Evolutionary conservation across 2,797 vertebrate species (phyloP), one percentile per base, ranked within the genome.

Genomic region (Pterois miles): DNA sequence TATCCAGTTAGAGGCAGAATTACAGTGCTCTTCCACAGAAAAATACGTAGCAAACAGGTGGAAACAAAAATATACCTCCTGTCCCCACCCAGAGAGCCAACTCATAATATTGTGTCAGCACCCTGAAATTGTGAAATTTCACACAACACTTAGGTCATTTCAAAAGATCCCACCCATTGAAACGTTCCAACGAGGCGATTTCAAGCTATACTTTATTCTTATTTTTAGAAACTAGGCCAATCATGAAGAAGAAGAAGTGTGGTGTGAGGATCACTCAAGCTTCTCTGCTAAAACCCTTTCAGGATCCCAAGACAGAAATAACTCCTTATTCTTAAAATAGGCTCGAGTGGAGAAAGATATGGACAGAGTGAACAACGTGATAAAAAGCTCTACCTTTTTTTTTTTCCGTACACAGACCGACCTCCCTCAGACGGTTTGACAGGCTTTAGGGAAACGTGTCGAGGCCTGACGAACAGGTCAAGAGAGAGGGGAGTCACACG

Each of bases 31-130:
- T 50, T 72, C 71, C 84, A 73, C 53, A 74, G 71, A 8, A 48
- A 81, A 89, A 80, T 63, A 58, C 50, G 52, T 58, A 57, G 82
- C 70, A 65, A 64, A 88, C 87, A 91, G 87, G 86, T 89, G 91
- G 92, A 92, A 93, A 92, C 76, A 79, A 78, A 92, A 91, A 89
- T 84, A 92, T 57, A 87, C 63, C 67, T 90, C 79, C 58, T n/a
- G 58, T 84, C 86, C 86, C 77, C 92, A 90, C 91, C 88, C 89
- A 76, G 43, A 80, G 31, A 71, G 71, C 69, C 52, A 75, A 80
- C 80, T 86, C 46, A 85, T 57, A 72, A 88, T 78, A 86, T 67
- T 81, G 81, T 86, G 84, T 76, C 84, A 85, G 78, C 72, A 74
- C 38, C 33, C 76, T 73, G 79, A 86, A 84, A 87, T 71, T 78